Percentiles rank a stretch among this genome's conserved stretches.
phyloP scores from a whole-genome alignment of 2,113 vertebrate species.

The Lycaon pictus region DNA sequence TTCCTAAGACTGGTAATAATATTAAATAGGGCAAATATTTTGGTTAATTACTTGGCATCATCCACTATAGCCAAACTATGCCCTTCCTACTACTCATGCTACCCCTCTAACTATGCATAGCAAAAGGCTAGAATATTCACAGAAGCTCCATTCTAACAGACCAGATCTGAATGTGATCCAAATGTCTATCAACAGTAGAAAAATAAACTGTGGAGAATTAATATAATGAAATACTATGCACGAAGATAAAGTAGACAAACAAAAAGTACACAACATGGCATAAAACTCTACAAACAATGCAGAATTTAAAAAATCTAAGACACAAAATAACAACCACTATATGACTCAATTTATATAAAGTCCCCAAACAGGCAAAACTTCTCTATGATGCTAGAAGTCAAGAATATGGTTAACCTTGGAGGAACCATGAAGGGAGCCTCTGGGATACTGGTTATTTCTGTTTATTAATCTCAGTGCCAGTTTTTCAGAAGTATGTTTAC shows the following conservation, averaged over 20 bases:
- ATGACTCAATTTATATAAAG: not conserved
- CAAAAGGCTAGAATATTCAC: not conserved
- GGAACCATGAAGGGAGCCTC: not conserved
- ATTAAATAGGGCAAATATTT: not conserved
- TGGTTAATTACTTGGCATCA: not conserved
- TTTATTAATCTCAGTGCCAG: not conserved
- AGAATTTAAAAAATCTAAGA: not conserved
- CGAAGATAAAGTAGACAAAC: not conserved
- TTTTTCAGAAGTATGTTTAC: not conserved
- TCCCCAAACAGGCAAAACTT: not conserved
- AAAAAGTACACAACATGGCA: not conserved
- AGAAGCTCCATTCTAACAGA: not conserved
- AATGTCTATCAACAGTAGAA: not conserved
- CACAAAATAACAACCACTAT: not conserved
- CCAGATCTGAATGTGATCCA: not conserved
- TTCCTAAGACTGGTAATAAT: not conserved
- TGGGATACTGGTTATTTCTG: not conserved
- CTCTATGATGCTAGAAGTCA: not conserved
- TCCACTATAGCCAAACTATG: not conserved
- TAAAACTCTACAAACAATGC: not conserved
- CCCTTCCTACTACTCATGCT: not conserved
- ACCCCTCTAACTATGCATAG: not conserved
- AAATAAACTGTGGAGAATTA: not conserved
- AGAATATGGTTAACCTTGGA: not conserved
- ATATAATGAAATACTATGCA: not conserved